Base-by-base conservation (phyloP, 2,888 invertebrate genomes). In the Amblyjoppa fuscipennis region DNA sequence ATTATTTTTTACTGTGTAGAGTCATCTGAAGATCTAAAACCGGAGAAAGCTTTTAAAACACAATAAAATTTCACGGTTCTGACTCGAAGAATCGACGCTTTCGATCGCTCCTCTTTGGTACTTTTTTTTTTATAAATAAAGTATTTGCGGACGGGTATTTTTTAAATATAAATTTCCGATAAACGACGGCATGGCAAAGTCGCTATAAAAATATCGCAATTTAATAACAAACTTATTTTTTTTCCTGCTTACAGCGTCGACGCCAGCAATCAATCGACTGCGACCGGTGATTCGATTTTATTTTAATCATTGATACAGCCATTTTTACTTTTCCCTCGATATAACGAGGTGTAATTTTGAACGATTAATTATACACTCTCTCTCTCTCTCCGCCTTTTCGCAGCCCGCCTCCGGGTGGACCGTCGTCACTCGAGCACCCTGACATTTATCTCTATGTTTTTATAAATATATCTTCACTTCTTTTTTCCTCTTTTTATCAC, bases 401-500 rank as follows among this genome's bases (percentile, higher is more conserved):
- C 56, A 25, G 7, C 64, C 13, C 31, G 13, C 16, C 31, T 7
- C 13, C 31, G 31, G 38, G 16, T 38, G 7, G 31, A 61, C 45
- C 45, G 9, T 31, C 31, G 64, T 31, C 64, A 34, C 13, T 34
- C n/a, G 20, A n/a, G 38, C 64, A 28, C 64, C 13, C 38, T 64
- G 64, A 64, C 64, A 64, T 64, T 64, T 64, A 31, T 34, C 64
- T 16, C 7, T 34, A 31, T 31, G 20, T 64, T 38, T 64, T 64
- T 64, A 34, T 64, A 59, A 64, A 34, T 16, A 13, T 64, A 16
- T 16, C n/a, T 38, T 1, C 4, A 16, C 45, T 3, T 45, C 0
- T 45, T 49, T 16, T 49, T 16, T 49, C 0, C n/a, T 64, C 7
- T 13, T 61, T 31, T 31, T 31, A 7, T 11, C 64, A n/a, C 64